Percentiles rank a stretch among this genome's conserved stretches.
Evolutionary conservation across 1,140 invertebrate genomes (phyloP).

Genomic region (Atopsyche davidsoni): DNA sequence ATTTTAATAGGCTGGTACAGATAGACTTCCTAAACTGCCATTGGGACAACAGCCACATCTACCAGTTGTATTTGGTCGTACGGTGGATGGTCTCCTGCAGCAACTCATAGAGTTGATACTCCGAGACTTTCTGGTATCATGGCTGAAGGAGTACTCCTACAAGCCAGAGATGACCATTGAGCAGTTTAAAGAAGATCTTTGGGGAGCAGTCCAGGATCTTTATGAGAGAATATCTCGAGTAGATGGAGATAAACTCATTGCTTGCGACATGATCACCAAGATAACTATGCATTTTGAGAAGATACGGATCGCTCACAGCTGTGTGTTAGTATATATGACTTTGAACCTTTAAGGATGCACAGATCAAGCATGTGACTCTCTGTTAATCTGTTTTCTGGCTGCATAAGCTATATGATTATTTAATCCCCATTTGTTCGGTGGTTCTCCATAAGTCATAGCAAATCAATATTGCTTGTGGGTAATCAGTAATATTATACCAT

Average conservation of each 20-base stretch:
- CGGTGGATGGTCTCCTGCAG: constrained; percentile 75
- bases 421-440: no score
- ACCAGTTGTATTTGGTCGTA: constrained; percentile 68
- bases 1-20: constrained; percentile 13
- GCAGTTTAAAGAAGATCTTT: constrained; percentile 72
- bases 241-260: constrained; percentile 76
- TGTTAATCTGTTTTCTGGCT: background rate
- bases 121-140: constrained; percentile 70
- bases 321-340: constrained; percentile 61
- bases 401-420: no score
- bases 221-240: constrained; percentile 65
- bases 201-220: constrained; percentile 71
- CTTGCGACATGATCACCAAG: constrained; percentile 71
- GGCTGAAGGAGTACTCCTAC: constrained; percentile 63
- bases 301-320: constrained; percentile 68
- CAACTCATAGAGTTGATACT: constrained; percentile 75
- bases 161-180: constrained; percentile 55
- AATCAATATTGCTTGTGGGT: background rate
- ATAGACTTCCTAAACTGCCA: constrained; percentile 28
- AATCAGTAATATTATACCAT: constrained; percentile 4
- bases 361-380: no score
- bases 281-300: constrained; percentile 81
- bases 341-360: no score
- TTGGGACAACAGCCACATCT: constrained; percentile 48
- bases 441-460: background rate